Base-by-base conservation (phyloP, 2,113 vertebrate species). In the Ceyx melanurus region DNA sequence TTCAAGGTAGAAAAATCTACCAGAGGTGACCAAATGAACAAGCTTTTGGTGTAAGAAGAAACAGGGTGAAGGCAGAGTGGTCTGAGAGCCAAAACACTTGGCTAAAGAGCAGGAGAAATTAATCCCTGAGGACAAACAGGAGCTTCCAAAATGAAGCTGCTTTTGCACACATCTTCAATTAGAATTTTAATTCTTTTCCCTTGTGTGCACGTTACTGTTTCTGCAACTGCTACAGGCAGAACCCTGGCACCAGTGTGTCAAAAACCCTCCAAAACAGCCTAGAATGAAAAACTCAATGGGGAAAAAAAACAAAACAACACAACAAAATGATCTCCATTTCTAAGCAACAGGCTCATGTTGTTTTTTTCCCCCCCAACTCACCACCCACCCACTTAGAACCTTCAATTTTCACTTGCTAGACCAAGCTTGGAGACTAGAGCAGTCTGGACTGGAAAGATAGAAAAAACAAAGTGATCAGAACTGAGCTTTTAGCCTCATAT, bases 21-120 rank as follows among this genome's bases (percentile, higher is more conserved):
- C 56, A 37, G 51, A 67, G 43, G 16, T 23, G 31, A 77, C 54
- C 66, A 72, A 65, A 64, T 28, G 18, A 54, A 37, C 12, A 48
- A 75, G 31, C 8, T 28, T 31, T 76, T 61, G 35, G 22, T 62
- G 31, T 43, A 45, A 82, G 62, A 80, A 37, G 22, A 71, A 67
- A 79, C 54, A 76, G 17, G 21, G 60, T 25, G 46, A 85, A 85
- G 22, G 15, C 51, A 78, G 54, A 73, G 25, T 5, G 53, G 56
- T 54, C 42, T 58, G 53, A 29, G 1, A 77, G 51, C 48, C 25
- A 60, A 73, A 86, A 33, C 15, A 58, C 0, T 0, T 1, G 1
- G 33, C 76, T 90, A 35, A 46, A 66, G 20, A 67, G 22, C 35
- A 72, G 35, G 6, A 73, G 28, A 73, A 88, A 88, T 86, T 15